Base-by-base conservation (phyloP, 2,888 invertebrate genomes). In the Mesochorus sp. region DNA sequence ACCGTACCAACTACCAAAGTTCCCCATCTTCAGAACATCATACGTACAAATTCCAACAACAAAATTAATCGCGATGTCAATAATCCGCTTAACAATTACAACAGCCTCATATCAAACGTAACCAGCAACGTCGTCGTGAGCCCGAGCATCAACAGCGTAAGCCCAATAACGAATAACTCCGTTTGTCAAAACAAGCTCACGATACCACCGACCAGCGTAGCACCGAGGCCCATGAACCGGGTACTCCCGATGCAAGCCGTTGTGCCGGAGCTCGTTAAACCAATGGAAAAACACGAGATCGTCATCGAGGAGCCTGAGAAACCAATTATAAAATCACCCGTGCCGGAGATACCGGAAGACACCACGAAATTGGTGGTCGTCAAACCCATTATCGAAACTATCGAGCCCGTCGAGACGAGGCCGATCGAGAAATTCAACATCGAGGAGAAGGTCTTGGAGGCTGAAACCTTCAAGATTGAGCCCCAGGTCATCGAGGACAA, bases 161-260 rank as follows among this genome's bases (percentile, higher is more conserved):
- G 76, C 67, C 55, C 79, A 42, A 44, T 68, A 8, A 82, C 64
- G 49, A 82, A 70, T 57, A 83, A 70, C 62, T 80, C 81, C 91
- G 91, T 82, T 88, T 86, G 82, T 90, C 92, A 89, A 83, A 93
- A 87, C 90, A 89, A 89, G 66, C 84, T 88, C 12, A 84, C 84
- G 3, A 87, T 89, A 86, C 66, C 70, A 21, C 82, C 88, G n/a
- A 84, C 81, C 67, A 85, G 79, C 64, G 86, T 81, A 53, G 84
- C 82, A 55, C 89, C 91, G 1, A 92, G 96, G 74, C 96, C 96
- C 44, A 96, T 96, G 93, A 96, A 95, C 87, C 93, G 96, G 79
- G 96, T 96, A 0, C 87, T 96, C 61, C 96, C 96, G 6, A 94
- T 96, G 93, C 96, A 95, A 85, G 94, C 95, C 79, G 93, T 94